Conservation (phyloP, 2,888 invertebrate species). For the Bellardia bayeri region DNA sequence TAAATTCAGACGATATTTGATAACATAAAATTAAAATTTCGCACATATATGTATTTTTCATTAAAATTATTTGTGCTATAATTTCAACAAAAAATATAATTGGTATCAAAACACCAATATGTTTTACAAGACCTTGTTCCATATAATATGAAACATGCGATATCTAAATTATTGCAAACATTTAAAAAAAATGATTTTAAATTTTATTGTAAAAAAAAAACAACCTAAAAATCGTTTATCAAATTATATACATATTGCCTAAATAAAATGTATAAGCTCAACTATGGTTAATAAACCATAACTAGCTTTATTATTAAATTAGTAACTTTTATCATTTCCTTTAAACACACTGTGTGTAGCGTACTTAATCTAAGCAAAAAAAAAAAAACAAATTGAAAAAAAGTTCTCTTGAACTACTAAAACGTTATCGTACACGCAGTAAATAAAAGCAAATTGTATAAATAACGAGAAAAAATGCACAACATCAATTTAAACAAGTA, state of each 20-base stretch:
- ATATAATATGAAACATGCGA: constrained; percentile 24
- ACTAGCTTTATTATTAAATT: too few relatives aligned
- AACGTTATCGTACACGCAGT: constrained; percentile 46
- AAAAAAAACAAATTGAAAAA: constrained; percentile 46
- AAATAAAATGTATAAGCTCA: too few relatives aligned
- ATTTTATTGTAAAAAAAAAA: too few relatives aligned
- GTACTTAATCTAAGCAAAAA: constrained; percentile 19
- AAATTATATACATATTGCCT: too few relatives aligned
- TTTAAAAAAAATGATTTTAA: too few relatives aligned
- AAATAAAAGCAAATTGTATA: constrained; percentile 57
- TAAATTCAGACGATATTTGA: too few relatives aligned
- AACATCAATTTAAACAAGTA: not conserved
- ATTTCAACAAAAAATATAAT: not conserved
- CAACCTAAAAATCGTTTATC: too few relatives aligned
- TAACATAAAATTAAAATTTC: not conserved
- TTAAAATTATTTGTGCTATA: not conserved
- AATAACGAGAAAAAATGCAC: constrained; percentile 33
- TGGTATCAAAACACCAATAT: not conserved
- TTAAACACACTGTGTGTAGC: not conserved
- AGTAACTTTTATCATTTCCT: not conserved
- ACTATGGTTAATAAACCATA: too few relatives aligned
- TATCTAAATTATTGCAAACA: not conserved
- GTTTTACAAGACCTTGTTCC: constrained; percentile 37
- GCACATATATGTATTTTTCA: not conserved
- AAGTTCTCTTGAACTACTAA: constrained; percentile 60